Conservation (phyloP, 2,888 invertebrate species). For the Cryptocephalus primarius region DNA sequence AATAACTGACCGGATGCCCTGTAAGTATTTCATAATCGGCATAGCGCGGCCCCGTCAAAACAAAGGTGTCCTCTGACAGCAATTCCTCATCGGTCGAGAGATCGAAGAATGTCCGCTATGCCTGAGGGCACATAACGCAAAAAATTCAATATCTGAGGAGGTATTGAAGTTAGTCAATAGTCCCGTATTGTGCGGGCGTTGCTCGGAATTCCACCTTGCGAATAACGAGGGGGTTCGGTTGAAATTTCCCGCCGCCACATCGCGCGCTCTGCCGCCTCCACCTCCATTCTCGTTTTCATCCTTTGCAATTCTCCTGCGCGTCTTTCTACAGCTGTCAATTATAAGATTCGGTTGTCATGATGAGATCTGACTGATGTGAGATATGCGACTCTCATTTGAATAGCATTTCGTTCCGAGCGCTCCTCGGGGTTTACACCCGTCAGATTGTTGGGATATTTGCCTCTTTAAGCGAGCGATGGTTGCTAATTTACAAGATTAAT, state of each 20-base stretch:
- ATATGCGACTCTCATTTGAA: slow-evolving; percentile 28
- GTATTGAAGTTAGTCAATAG: slow-evolving; percentile 30
- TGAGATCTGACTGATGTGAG: slow-evolving; percentile 25
- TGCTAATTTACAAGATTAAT: too few species aligned
- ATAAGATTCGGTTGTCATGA: slow-evolving; percentile 25
- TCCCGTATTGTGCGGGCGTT: slow-evolving; percentile 23
- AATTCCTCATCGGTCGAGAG: slow-evolving; percentile 28
- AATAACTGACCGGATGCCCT: too few species aligned
- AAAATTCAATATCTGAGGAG: slow-evolving; percentile 32
- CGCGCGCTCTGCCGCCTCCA: neutral
- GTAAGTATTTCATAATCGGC: too few species aligned
- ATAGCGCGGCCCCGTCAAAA: slow-evolving; percentile 12
- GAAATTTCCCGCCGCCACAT: slow-evolving; percentile 9
- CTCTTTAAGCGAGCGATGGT: too few species aligned
- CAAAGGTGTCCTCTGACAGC: slow-evolving; percentile 29
- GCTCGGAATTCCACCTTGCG: slow-evolving; percentile 13
- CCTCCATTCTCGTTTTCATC: too few species aligned
- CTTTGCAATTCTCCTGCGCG: too few species aligned
- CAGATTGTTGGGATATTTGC: too few species aligned
- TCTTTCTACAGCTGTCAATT: slow-evolving; percentile 28
- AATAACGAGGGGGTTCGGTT: slow-evolving; percentile 6
- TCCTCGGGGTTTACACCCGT: too few species aligned
- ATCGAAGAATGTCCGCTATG: slow-evolving; percentile 26
- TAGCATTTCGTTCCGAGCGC: slow-evolving; percentile 17
- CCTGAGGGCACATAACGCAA: slow-evolving; percentile 28